phyloP scores from a whole-genome alignment of 2,888 invertebrate genomes.

The Leptinotarsa tumamoca region DNA sequence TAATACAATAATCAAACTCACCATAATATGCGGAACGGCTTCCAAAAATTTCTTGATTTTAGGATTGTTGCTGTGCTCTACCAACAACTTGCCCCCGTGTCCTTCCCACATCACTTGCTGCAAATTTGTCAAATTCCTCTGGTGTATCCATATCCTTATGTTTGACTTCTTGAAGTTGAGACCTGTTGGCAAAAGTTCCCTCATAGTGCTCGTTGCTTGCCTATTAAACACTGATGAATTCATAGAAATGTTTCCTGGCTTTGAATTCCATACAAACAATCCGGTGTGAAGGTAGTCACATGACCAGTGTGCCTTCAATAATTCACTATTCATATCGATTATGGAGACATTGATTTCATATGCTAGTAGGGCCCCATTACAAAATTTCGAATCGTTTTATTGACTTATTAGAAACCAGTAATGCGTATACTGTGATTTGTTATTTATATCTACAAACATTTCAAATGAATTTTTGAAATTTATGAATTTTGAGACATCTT shows the following conservation, averaged over 20 bases:
- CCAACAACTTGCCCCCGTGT: constrained; percentile 84
- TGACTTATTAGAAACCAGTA: too few relatives aligned
- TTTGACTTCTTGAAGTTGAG: constrained; percentile 76
- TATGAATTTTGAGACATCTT: too few relatives aligned
- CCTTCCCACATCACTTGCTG: constrained; percentile 93
- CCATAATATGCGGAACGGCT: constrained; percentile 95
- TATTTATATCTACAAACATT: too few relatives aligned
- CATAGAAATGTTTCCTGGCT: constrained; percentile 21
- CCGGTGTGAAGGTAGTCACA: constrained; percentile 59
- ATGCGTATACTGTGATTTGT: too few relatives aligned
- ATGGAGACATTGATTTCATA: constrained; percentile 39
- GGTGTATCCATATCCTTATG: constrained; percentile 96
- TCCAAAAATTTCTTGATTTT: constrained; percentile 87
- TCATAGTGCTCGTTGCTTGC: constrained; percentile 26
- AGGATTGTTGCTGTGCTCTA: constrained; percentile 86
- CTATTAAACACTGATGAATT: constrained; percentile 12
- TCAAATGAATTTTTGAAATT: too few relatives aligned
- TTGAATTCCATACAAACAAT: constrained; percentile 42
- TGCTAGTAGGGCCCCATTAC: not conserved
- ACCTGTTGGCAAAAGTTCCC: constrained; percentile 67
- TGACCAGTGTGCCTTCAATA: constrained; percentile 57
- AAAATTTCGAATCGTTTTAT: too few relatives aligned
- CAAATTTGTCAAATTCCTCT: constrained; percentile 86
- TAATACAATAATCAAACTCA: constrained; percentile 61
- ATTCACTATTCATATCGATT: constrained; percentile 62